Evolutionary conservation across 2,888 invertebrate species (phyloP), one percentile per base, ranked within the genome.

Genomic region (Ferdinandea cuprea): DNA sequence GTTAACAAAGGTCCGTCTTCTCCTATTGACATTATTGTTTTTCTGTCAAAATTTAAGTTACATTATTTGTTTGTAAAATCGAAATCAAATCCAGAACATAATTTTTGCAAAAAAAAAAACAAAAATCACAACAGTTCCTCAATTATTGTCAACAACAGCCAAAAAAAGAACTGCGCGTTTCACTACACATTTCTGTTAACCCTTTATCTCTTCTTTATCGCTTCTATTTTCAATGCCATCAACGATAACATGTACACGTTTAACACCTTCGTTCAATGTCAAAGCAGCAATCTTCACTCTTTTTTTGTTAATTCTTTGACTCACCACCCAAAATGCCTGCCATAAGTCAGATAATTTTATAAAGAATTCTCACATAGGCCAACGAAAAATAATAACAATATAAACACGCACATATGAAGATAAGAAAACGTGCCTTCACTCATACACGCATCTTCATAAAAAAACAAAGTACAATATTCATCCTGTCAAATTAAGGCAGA

Each of bases 251-350:
- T 50, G 63, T 52, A 61, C 76, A 50, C 81, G 25, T 54, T 59
- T 42, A 66, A 77, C 76, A 81, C 81, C 71, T 76, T 77, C 48
- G 48, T 71, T 77, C 81, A 81, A 81, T 81, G 77, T 77, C 81
- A 77, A 76, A 71, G 40, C 15, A 66, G 59, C 59, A 81, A 77
- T 77, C 69, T 28, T 48, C 15, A 30, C 5, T 25, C 63, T 58
- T 72, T 59, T 40, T 56, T 25, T n/a, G n/a, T 65, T 32, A 35
- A n/a, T 66, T 76, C 25, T 25, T 74, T 76, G 69, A 63, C 48
- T 69, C 69, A 77, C 32, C 46, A 32, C 0, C 32, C 44, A 59
- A 48, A 40, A 37, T 58, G 40, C 37, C 59, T 68, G 59, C 73
- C 66, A 68, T 54, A 68, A 74, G 74, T 79, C 48, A 74, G 74